A percentile compares a stretch with the other conserved stretches of the same genome.
Conservation (phyloP, 2,113 vertebrate species). For the Nanorana parkeri region DNA sequence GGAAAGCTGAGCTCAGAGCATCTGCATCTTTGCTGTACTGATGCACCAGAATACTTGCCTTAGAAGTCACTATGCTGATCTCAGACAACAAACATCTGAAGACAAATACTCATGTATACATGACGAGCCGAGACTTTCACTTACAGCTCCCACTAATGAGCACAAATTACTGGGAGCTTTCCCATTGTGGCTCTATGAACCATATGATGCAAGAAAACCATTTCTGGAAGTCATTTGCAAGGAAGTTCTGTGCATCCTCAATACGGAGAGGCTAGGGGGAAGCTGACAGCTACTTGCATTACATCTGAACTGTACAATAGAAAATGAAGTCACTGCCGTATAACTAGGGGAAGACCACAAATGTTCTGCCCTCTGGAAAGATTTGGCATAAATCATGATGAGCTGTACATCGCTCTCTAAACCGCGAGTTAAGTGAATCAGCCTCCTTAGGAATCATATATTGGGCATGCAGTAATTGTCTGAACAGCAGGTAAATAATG, state of each 20-base stretch:
- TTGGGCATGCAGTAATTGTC: not conserved
- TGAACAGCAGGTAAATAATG: not conserved
- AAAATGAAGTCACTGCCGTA: conserved; percentile 19
- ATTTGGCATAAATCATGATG: conserved; percentile 2
- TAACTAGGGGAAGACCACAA: conserved; percentile 25
- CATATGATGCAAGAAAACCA: not conserved
- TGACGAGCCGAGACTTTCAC: not conserved
- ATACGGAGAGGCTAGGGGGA: conserved; percentile 13
- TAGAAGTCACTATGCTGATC: too few species aligned
- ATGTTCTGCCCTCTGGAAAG: not conserved
- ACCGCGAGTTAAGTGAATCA: not conserved
- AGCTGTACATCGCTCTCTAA: not conserved
- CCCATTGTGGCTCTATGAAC: conserved; percentile 2
- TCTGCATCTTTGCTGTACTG: not conserved
- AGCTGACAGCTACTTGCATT: not conserved
- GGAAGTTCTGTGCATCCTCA: conserved; percentile 47
- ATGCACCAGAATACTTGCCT: not conserved
- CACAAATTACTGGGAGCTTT: conserved; percentile 32
- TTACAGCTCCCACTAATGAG: conserved; percentile 22
- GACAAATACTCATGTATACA: not conserved
- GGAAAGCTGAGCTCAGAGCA: not conserved
- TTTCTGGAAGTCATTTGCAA: conserved; percentile 41
- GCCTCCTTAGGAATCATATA: not conserved
- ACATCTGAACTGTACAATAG: conserved; percentile 1
- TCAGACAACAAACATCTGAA: not conserved